Conservation (phyloP, 2,797 vertebrate genomes). For the Pogoniulus pusillus region DNA sequence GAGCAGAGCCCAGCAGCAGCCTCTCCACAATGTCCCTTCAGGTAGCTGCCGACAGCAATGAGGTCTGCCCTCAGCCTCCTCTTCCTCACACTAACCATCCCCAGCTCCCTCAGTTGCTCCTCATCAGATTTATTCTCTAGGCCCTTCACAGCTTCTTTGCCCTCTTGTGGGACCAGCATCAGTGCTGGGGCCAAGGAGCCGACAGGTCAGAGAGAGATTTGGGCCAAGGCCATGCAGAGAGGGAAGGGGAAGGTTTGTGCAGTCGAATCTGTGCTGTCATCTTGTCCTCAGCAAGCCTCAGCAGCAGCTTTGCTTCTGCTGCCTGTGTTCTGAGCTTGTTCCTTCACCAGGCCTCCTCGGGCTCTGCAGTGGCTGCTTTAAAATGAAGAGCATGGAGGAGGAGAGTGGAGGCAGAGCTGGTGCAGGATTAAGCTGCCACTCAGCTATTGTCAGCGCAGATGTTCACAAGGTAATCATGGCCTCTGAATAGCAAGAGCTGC, state of each 20-base stretch:
- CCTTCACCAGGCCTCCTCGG: background rate
- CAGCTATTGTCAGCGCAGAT: constrained; percentile 8
- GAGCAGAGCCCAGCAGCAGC: no score
- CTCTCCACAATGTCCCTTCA: no score
- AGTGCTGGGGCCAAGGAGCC: background rate
- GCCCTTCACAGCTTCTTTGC: no score
- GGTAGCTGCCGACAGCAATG: no score
- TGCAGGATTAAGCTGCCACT: background rate
- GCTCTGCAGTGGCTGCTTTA: background rate
- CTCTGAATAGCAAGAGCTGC: background rate
- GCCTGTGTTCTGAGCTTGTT: background rate
- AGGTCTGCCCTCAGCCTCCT: no score
- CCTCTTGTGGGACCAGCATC: background rate
- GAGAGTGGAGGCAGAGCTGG: constrained; percentile 29
- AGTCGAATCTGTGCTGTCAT: background rate
- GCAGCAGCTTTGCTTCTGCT: background rate
- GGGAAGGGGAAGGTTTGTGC: background rate
- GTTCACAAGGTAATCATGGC: background rate
- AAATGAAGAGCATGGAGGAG: background rate
- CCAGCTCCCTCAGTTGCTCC: no score
- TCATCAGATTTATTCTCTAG: no score
- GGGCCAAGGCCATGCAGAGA: background rate
- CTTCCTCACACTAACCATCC: no score
- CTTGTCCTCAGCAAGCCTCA: background rate
- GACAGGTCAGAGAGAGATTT: rapidly evolving